Evolutionary conservation across 2,113 vertebrate species (phyloP), one percentile per base, ranked within the genome.

Genomic region (Cichladusa arquata): DNA sequence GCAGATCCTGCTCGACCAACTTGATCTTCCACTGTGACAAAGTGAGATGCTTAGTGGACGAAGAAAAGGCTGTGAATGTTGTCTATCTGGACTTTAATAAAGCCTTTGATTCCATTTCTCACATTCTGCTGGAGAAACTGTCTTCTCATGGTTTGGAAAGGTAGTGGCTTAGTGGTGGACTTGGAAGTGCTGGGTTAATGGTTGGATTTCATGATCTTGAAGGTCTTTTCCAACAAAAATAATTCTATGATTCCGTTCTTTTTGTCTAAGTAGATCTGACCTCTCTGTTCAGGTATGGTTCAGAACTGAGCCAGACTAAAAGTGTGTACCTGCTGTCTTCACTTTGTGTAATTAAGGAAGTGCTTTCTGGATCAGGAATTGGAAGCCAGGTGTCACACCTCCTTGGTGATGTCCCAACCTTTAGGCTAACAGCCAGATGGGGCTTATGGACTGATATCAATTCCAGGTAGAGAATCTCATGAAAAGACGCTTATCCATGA

Each of bases 391-490:
- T 54, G 22, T 61, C 36, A 78, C 74, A 73, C 18, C 12, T 65
- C 24, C 65, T 16, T 48, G 31, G 42, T 1, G 0, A 20, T 25
- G 17, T n/a, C 38, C 25, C 38, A 67, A 9, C 16, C 31, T 2
- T 1, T 12, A 48, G 14, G 8, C 7, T 84, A 47, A 28, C 33
- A 77, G 9, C 9, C 14, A 71, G 8, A 4, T 11, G 4, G 5
- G 12, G 50, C 2, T 47, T 54, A 33, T 0, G 1, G 34, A 54
- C 29, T 23, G 8, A 34, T 25, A 64, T 9, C 34, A 19, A 1
- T 36, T 90, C n/a, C 51, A 79, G 33, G 33, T 3, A 57, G 42
- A 92, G 14, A 53, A 11, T 10, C 12, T 79, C n/a, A 36, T 18
- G 22, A 79, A 45, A 53, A 42, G 78, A 29, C 4, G 12, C 38